These are phyloP conservation scores for Sphenopsis melanotis DNA, from an alignment of 2,797 vertebrate genomes.

Conservation along the genomic window DNA sequence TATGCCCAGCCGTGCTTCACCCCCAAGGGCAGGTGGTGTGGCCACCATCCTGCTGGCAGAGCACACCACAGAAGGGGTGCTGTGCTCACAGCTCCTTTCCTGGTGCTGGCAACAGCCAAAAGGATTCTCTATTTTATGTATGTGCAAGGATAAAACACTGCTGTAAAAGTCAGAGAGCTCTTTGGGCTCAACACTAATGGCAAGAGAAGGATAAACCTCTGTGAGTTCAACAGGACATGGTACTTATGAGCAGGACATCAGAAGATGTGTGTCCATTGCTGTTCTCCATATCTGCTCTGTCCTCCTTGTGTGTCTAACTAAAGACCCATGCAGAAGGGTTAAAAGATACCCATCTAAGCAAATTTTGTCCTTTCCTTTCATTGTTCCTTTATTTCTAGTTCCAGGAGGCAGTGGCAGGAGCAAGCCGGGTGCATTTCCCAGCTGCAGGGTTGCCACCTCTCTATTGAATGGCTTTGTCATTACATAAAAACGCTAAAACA, in stretches of 20 bases:
- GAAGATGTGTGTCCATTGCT: rapidly evolving
- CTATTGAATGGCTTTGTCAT: not conserved
- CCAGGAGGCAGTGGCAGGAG: slow-evolving; percentile 25
- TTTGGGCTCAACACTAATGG: not conserved
- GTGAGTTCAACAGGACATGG: rapidly evolving
- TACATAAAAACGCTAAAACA: not conserved
- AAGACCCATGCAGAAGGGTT: not conserved
- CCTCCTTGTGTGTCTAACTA: not conserved
- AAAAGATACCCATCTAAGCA: slow-evolving; percentile 6
- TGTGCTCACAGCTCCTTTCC: not conserved
- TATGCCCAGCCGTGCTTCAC: not conserved
- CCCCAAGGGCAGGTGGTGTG: not conserved
- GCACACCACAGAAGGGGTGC: rapidly evolving
- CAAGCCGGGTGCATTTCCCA: not conserved
- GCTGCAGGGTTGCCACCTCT: slow-evolving; percentile 41
- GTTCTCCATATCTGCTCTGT: rapidly evolving
- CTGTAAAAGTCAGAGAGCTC: not conserved
- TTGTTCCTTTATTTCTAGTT: slow-evolving; percentile 14
- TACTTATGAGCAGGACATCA: rapidly evolving
- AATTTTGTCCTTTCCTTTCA: slow-evolving; percentile 46
- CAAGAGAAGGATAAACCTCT: not conserved
- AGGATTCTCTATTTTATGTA: not conserved
- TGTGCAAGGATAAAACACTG: not conserved
- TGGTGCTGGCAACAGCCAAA: not conserved
- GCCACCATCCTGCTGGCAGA: not conserved